Percentiles rank a stretch among this genome's conserved stretches.
Evolutionary conservation across 2,113 vertebrate species (phyloP).

Genomic region (Gallinago paraguaiae): DNA sequence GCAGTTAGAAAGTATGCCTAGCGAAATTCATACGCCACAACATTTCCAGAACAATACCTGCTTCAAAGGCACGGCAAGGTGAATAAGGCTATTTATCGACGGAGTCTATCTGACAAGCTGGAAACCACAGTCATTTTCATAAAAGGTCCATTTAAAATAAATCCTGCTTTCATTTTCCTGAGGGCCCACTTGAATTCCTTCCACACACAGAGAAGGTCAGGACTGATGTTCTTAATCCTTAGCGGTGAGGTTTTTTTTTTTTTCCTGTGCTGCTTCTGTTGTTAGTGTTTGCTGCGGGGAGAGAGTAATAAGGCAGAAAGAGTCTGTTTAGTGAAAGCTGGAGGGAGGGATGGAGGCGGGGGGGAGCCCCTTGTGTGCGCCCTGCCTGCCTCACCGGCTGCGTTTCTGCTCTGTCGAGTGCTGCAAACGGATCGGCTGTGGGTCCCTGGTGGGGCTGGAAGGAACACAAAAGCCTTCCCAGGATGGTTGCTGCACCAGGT

Average conservation of each 20-base stretch:
- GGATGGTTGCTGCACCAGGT: background rate
- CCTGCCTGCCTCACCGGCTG: fast-evolving
- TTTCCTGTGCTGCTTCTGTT: constrained; percentile 17
- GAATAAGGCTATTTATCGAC: constrained; percentile 52
- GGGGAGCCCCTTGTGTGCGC: background rate
- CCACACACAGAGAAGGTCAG: constrained; percentile 34
- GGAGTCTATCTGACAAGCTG: constrained; percentile 27
- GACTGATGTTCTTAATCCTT: constrained; percentile 59
- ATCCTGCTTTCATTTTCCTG: constrained; percentile 63
- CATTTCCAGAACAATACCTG: constrained; percentile 33
- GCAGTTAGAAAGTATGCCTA: background rate
- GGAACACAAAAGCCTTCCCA: background rate
- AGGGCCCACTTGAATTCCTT: constrained; percentile 63
- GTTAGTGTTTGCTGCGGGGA: constrained; percentile 55
- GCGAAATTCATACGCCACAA: constrained; percentile 30
- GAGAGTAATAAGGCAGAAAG: constrained; percentile 48
- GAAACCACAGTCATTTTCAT: constrained; percentile 62
- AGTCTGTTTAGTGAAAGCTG: background rate
- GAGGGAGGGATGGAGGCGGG: background rate
- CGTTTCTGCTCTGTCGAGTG: background rate
- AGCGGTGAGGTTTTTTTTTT: background rate
- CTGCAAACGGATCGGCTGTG: background rate
- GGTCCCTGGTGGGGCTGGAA: background rate
- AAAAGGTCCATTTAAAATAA: constrained; percentile 69
- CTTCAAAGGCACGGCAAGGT: constrained; percentile 55